Evolutionary conservation across 2,797 vertebrate genomes (phyloP).

Genomic region (Picus viridis): DNA sequence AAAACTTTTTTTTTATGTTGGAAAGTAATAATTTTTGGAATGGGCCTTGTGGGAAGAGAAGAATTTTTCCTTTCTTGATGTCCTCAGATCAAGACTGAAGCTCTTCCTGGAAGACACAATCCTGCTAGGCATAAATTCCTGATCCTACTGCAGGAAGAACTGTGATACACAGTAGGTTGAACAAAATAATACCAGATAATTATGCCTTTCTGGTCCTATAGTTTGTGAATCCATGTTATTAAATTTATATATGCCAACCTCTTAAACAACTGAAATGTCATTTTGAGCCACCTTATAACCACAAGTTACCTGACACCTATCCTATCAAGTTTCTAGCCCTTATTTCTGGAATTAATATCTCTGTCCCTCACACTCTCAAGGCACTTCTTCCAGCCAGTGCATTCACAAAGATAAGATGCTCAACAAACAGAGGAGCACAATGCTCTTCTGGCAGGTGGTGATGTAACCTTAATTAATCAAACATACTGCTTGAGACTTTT

Average conservation of each 20-base stretch:
- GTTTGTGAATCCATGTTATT: not conserved
- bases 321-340: not conserved
- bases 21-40: not conserved
- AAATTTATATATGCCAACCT: not conserved
- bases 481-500: not conserved
- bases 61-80: not conserved
- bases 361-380: not conserved
- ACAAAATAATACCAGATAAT: not conserved
- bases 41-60: not conserved
- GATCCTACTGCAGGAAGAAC: not conserved
- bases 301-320: not conserved
- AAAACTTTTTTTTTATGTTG: not conserved
- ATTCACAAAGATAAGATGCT: not conserved
- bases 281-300: not conserved
- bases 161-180: rapidly evolving
- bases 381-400: not conserved
- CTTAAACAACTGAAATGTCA: not conserved
- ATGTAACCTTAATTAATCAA: conserved; percentile 20
- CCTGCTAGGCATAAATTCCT: not conserved
- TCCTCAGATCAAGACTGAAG: not conserved
- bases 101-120: not conserved
- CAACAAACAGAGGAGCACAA: conserved; percentile 1
- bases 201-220: not conserved
- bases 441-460: not conserved
- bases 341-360: not conserved